Base-by-base conservation (phyloP, 2,888 invertebrate genomes). In the Pyrrhia umbra region DNA sequence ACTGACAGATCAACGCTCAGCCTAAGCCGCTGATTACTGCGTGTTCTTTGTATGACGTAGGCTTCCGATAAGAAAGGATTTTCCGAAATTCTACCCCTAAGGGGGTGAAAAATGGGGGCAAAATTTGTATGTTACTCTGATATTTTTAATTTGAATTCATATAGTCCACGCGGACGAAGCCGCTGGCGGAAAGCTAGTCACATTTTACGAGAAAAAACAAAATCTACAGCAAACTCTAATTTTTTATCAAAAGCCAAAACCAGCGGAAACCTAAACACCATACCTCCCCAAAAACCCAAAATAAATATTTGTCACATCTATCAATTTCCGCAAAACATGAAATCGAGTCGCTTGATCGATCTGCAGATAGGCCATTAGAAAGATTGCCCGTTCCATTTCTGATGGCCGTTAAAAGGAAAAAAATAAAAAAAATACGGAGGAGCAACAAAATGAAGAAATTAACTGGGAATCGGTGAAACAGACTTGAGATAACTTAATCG, bases 371-470 rank as follows among this genome's bases (percentile, higher is more conserved):
- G 82, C 89, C 90, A 93, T 93, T 93, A 92, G 88, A 91, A 89
- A 91, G 91, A 93, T 93, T 92, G 91, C 85, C 85, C 81, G 83
- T 85, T 86, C 88, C 85, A 89, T 86, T 88, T 90, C 80, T 82
- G 85, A 79, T 61, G 77, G 77, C 65, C 68, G 65, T 72, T 81
- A 71, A 80, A 78, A 73, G 46, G 55, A 69, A 79, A 80, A 79
- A 79, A 79, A 81, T n/a, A n/a, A 76, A 81, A 83, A 82, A 81
- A 85, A 84, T 80, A 78, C 78, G 70, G 83, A 82, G 86, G 79
- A 82, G 85, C 84, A 87, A 90, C 89, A 91, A 90, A 92, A 92
- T 92, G 92, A 92, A 92, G 92, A 92, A 92, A 92, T 92, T 92
- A 92, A 92, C 88, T 88, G 85, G 83, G 86, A 92, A 92, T 92